Percentiles rank a stretch among this genome's conserved stretches.
These are phyloP conservation scores for Myotis planiceps DNA, from an alignment of 2,797 vertebrate genomes.

Conservation along the genomic window DNA sequence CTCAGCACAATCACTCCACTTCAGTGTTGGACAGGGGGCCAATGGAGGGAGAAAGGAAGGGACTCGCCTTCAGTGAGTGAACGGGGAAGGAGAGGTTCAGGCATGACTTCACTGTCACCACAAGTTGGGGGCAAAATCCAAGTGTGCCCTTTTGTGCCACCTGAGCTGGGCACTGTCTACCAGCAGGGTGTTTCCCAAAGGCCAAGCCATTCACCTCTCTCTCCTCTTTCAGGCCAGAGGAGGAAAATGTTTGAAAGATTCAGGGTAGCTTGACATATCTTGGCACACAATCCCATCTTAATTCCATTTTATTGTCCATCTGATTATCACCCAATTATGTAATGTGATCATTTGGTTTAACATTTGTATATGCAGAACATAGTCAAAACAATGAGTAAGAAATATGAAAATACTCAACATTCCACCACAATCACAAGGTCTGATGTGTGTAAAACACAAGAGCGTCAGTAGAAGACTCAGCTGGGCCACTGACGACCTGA, in stretches of 20 bases:
- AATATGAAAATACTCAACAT: not conserved
- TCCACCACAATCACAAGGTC: not conserved
- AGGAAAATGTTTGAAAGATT: not conserved
- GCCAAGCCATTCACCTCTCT: not conserved
- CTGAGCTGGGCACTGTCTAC: not conserved
- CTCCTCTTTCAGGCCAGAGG: not conserved
- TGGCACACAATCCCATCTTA: not conserved
- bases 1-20: not conserved
- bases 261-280: not conserved
- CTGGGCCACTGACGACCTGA: not conserved
- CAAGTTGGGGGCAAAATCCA: not conserved
- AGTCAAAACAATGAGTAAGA: not conserved
- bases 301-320: not conserved
- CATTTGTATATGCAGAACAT: not conserved
- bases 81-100: not conserved
- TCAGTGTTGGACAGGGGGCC: rapidly evolving
- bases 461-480: not conserved
- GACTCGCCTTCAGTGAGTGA: not conserved
- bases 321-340: not conserved
- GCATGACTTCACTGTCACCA: not conserved
- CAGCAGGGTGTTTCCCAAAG: not conserved
- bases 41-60: not conserved
- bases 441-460: not conserved
- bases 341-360: not conserved
- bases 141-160: not conserved